Evolutionary conservation across 2,113 vertebrate species (phyloP).

Genomic region (Platichthys stellatus): DNA sequence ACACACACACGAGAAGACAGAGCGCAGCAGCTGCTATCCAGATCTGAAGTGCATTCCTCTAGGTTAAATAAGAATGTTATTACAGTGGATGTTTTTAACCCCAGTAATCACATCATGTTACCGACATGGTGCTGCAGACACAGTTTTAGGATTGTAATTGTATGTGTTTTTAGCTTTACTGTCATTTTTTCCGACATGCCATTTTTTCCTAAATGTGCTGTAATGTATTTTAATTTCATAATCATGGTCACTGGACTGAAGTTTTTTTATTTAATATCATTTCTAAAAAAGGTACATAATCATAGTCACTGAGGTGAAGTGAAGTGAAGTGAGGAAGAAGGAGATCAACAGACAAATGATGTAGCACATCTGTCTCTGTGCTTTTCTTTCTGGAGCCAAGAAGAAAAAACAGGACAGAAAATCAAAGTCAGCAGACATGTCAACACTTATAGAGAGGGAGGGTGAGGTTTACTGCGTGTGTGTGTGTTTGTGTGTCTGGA

Average conservation of each 20-base stretch:
- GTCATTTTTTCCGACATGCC: no score
- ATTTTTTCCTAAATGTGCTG: no score
- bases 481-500: slow-evolving; percentile 38
- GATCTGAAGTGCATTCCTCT: slow-evolving; percentile 65
- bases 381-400: slow-evolving; percentile 45
- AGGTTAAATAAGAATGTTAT: slow-evolving; percentile 50
- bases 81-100: slow-evolving; percentile 21
- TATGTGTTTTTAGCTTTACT: no score
- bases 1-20: slow-evolving; percentile 15
- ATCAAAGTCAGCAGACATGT: slow-evolving; percentile 70
- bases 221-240: no score
- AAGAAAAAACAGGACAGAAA: slow-evolving; percentile 63
- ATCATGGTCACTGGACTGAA: no score
- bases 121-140: not conserved
- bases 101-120: slow-evolving; percentile 24
- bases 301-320: not conserved
- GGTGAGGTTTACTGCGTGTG: slow-evolving; percentile 21
- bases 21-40: slow-evolving; percentile 66
- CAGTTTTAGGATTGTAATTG: not conserved
- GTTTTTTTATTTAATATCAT: not conserved
- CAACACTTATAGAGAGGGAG: slow-evolving; percentile 57
- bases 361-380: slow-evolving; percentile 50
- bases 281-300: slow-evolving; percentile 1
- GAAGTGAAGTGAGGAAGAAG: slow-evolving; percentile 2
- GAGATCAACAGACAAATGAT: slow-evolving; percentile 45